Percentiles rank a stretch among this genome's conserved stretches.
Evolutionary conservation across 1,140 invertebrate genomes (phyloP).

Genomic region (Galendromus occidentalis): DNA sequence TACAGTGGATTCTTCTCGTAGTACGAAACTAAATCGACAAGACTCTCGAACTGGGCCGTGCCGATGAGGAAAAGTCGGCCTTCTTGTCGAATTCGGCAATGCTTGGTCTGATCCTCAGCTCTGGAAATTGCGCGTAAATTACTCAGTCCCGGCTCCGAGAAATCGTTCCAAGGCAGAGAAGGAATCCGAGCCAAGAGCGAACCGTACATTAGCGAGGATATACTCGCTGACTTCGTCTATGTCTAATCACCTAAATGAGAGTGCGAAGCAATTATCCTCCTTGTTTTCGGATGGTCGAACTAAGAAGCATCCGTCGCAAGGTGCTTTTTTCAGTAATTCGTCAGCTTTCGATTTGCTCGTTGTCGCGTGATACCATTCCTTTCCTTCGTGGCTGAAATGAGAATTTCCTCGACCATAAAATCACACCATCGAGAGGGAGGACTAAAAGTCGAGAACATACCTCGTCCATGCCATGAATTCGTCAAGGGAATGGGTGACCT

Average conservation of each 20-base stretch:
- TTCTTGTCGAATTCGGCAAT: conserved; percentile 77
- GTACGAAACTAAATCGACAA: conserved; percentile 74
- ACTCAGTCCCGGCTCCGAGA: no score
- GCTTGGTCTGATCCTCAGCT: conserved; percentile 78
- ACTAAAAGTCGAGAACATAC: no score
- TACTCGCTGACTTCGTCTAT: no score
- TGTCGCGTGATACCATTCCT: conserved; percentile 76
- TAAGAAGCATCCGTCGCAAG: conserved; percentile 72
- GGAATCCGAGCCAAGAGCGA: no score
- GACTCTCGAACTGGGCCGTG: conserved; percentile 69
- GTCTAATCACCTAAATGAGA: conserved; percentile 60
- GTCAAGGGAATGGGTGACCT: no score
- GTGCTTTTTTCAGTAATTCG: conserved; percentile 56
- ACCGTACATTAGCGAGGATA: no score
- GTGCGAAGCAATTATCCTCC: conserved; percentile 64
- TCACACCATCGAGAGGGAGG: no score
- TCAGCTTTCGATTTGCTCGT: conserved; percentile 60
- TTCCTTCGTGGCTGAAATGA: conserved; percentile 47
- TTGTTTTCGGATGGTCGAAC: conserved; percentile 60
- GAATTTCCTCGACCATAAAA: no score
- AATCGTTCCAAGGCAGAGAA: no score
- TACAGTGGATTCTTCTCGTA: conserved; percentile 78
- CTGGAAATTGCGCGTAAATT: conserved; percentile 32
- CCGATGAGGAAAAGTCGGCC: conserved; percentile 74
- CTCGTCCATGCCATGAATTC: no score